A percentile compares a stretch with the other conserved stretches of the same genome.
phyloP scores from a whole-genome alignment of 2,888 invertebrate genomes.

The Apocheima hispidaria region DNA sequence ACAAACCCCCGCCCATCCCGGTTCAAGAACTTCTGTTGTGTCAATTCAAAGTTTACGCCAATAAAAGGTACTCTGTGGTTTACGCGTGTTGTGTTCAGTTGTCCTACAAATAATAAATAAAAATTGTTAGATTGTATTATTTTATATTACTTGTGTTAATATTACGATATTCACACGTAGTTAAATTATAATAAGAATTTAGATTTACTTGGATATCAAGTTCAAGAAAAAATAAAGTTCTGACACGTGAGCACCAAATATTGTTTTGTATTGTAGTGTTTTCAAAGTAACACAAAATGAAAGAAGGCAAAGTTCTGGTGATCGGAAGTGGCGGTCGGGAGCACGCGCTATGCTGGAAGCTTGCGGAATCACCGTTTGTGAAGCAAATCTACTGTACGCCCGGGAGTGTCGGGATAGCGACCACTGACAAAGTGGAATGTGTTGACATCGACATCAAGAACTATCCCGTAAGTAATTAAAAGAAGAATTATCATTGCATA shows the following conservation, averaged over 20 bases:
- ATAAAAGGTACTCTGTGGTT: too few relatives aligned
- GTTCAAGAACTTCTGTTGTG: too few relatives aligned
- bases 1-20: too few relatives aligned
- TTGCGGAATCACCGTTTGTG: constrained; percentile 92
- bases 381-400: constrained; percentile 92
- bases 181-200: neutral
- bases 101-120: constrained; percentile 31
- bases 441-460: constrained; percentile 89
- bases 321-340: constrained; percentile 98
- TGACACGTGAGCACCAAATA: constrained; percentile 54
- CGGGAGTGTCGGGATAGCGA: constrained; percentile 94
- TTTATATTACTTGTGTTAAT: constrained; percentile 1
- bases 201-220: neutral
- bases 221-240: constrained; percentile 2
- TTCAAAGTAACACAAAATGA: constrained; percentile 54
- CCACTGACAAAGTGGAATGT: constrained; percentile 89
- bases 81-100: constrained; percentile 64
- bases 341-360: constrained; percentile 97
- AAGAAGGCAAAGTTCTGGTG: constrained; percentile 88
- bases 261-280: constrained; percentile 37
- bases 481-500: neutral
- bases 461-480: constrained; percentile 86
- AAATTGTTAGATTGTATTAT: constrained; percentile 7
- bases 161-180: neutral
- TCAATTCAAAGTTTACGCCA: constrained; percentile 73